These are phyloP conservation scores for Apoderus coryli DNA, from an alignment of 2,888 invertebrate species.

Conservation along the genomic window DNA sequence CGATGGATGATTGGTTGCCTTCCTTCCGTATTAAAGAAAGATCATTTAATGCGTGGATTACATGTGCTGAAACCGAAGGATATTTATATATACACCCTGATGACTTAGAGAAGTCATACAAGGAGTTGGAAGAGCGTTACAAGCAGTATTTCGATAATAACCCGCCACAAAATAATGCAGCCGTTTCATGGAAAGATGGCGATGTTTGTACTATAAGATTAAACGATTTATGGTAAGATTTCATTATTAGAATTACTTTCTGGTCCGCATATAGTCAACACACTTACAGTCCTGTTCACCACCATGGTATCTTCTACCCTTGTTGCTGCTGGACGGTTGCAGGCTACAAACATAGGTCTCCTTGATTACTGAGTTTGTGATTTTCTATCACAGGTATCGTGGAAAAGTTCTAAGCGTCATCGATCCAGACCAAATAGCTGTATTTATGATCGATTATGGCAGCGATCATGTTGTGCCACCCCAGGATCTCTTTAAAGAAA, in stretches of 20 bases:
- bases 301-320: too few relatives aligned
- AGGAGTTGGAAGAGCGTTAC: conserved; percentile 23
- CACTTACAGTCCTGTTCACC: too few relatives aligned
- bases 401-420: conserved; percentile 39
- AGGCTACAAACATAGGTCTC: too few relatives aligned
- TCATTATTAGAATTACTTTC: too few relatives aligned
- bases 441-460: conserved; percentile 72
- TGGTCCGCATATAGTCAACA: too few relatives aligned
- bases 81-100: conserved; percentile 32
- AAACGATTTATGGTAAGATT: conserved; percentile 33
- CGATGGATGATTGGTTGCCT: conserved; percentile 43
- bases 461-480: conserved; percentile 51
- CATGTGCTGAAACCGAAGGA: conserved; percentile 44
- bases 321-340: too few relatives aligned
- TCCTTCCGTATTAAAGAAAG: conserved; percentile 35
- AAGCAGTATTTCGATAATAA: conserved; percentile 20
- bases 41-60: conserved; percentile 44
- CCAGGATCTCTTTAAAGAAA: conserved; percentile 43
- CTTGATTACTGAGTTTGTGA: too few relatives aligned
- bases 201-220: conserved; percentile 57
- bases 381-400: conserved; percentile 45
- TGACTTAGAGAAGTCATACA: conserved; percentile 18
- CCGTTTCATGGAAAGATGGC: conserved; percentile 38
- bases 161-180: conserved; percentile 8
- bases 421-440: conserved; percentile 29